Evolutionary conservation across 2,797 vertebrate genomes (phyloP).

Genomic region (Sebastiscus tertius): DNA sequence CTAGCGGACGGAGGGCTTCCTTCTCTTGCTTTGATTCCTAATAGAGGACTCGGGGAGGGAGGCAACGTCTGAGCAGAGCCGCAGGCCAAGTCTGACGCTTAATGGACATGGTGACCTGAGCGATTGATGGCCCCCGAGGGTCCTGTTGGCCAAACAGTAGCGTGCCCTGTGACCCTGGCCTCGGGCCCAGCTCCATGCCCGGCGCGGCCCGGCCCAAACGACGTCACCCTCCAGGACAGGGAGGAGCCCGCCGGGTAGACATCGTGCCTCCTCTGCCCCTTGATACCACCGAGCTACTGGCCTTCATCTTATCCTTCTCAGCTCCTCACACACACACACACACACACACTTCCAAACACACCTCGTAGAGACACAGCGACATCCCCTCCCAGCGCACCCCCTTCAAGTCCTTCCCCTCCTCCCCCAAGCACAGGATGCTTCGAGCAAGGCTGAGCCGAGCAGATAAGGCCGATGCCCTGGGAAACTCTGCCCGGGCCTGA

Average conservation of each 20-base stretch:
- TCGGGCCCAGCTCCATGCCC: constrained; percentile 49
- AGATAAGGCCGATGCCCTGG: constrained; percentile 87
- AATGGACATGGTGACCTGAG: constrained; percentile 81
- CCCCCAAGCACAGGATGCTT: constrained; percentile 86
- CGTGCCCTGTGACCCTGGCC: constrained; percentile 75
- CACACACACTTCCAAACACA: constrained; percentile 25
- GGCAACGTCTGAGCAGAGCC: constrained; percentile 76
- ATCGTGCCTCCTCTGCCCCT: constrained; percentile 69
- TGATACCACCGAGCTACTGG: constrained; percentile 55
- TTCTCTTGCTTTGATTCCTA: constrained; percentile 86
- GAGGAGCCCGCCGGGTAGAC: constrained; percentile 65
- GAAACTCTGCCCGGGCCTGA: constrained; percentile 83
- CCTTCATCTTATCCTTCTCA: constrained; percentile 63
- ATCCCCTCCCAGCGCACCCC: constrained; percentile 59
- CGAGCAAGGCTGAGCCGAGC: constrained; percentile 78
- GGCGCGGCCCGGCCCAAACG: constrained; percentile 13
- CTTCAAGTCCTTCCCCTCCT: constrained; percentile 57
- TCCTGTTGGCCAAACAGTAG: constrained; percentile 79
- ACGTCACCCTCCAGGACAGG: constrained; percentile 59
- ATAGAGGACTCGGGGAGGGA: constrained; percentile 77
- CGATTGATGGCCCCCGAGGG: constrained; percentile 80
- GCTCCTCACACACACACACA: constrained; percentile 3
- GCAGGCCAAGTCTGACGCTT: constrained; percentile 71
- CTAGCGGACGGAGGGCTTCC: constrained; percentile 86
- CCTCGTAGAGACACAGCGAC: constrained; percentile 65